phyloP scores from a whole-genome alignment of 2,113 vertebrate species.

The Podilymbus podiceps region DNA sequence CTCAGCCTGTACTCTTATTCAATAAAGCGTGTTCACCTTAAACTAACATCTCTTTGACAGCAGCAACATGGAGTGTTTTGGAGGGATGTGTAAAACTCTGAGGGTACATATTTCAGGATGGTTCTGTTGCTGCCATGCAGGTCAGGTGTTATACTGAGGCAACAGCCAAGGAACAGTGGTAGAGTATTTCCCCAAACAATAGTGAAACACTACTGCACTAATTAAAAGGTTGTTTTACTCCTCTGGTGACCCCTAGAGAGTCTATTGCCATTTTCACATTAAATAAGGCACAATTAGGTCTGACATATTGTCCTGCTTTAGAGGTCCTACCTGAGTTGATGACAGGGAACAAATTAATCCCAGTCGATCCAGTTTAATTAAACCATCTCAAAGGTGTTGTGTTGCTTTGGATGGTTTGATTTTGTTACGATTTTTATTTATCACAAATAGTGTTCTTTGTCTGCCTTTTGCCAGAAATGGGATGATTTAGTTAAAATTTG shows the following conservation, averaged over 20 bases:
- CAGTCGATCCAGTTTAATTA: not conserved
- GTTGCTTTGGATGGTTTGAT: not conserved
- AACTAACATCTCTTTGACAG: not conserved
- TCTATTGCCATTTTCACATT: not conserved
- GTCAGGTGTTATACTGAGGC: not conserved
- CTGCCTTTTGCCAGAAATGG: not conserved
- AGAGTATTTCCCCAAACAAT: not conserved
- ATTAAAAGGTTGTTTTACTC: not conserved
- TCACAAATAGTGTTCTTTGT: not conserved
- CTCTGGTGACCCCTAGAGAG: not conserved
- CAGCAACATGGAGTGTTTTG: not conserved
- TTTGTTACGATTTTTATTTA: not conserved
- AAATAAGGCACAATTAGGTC: not conserved
- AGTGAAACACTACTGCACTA: not conserved
- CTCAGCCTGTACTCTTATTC: not conserved
- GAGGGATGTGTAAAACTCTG: not conserved
- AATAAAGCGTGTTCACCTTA: not conserved
- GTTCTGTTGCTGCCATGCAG: fast-evolving
- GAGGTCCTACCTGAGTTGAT: not conserved
- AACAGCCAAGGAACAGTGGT: not conserved
- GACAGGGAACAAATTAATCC: not conserved
- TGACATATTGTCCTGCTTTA: not conserved
- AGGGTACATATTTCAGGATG: not conserved
- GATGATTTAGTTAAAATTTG: not conserved
- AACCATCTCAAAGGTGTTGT: not conserved